Conservation (phyloP, 1,140 invertebrate genomes). For the Bombus superbus region DNA sequence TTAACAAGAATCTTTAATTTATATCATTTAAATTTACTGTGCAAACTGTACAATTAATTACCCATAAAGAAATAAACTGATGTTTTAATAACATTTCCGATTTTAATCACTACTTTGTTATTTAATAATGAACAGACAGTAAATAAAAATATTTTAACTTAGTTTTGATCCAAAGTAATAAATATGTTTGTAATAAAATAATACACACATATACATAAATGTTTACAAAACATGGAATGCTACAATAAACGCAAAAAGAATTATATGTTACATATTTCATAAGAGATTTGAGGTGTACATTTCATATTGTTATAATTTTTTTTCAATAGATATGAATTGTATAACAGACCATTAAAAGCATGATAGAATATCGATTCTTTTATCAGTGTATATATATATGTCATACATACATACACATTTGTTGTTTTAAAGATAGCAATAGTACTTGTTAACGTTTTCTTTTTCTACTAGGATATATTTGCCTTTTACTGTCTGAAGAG, state of each 20-base stretch:
- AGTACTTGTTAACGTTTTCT: constrained; percentile 48
- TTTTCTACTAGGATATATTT: constrained; percentile 39
- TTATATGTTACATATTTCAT: background rate
- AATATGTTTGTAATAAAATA: background rate
- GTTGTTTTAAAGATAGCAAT: constrained; percentile 1
- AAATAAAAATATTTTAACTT: background rate
- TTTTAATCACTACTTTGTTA: background rate
- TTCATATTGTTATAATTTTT: background rate
- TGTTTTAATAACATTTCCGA: background rate
- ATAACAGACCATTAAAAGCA: background rate
- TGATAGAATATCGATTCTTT: background rate
- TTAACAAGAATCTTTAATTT: constrained; percentile 2
- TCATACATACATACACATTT: constrained; percentile 12
- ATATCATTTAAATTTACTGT: constrained; percentile 27
- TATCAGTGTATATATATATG: constrained; percentile 26
- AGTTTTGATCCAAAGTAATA: background rate
- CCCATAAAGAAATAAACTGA: constrained; percentile 2
- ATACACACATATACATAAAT: background rate
- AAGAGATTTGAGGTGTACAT: background rate
- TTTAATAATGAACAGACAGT: background rate
- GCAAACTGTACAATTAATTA: background rate
- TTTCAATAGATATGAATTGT: background rate
- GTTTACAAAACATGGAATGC: constrained; percentile 14
- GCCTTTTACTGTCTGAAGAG: constrained; percentile 43
- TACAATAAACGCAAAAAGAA: constrained; percentile 17